Evolutionary conservation across 1,140 invertebrate genomes (phyloP).

Genomic region (Rhopalosiphum maidis): DNA sequence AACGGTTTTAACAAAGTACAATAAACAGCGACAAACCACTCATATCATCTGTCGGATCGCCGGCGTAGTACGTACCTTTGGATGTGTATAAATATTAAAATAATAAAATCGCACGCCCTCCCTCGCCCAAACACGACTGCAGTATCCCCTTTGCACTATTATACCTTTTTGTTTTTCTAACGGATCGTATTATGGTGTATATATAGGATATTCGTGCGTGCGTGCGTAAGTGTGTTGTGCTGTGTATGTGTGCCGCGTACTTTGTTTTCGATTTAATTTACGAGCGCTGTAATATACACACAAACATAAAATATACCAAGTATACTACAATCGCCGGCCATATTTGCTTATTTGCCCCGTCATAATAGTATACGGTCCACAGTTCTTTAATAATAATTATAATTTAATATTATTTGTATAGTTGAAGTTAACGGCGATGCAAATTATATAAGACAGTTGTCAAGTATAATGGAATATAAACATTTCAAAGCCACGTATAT

Average conservation of each 20-base stretch:
- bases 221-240: neutral
- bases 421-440: neutral
- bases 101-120: neutral
- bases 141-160: neutral
- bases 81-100: constrained; percentile 21
- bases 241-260: neutral
- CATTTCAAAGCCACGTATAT: neutral
- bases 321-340: neutral
- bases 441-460: constrained; percentile 1
- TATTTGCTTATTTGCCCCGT: neutral
- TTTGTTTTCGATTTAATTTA: constrained; percentile 18
- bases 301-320: constrained; percentile 15
- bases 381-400: constrained; percentile 18
- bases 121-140: neutral
- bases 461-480: neutral
- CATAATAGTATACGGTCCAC: neutral
- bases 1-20: neutral
- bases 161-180: constrained; percentile 17
- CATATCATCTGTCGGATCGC: neutral
- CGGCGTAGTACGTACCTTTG: neutral
- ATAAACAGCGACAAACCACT: neutral
- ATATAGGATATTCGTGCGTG: neutral
- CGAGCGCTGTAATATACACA: neutral
- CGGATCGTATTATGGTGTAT: neutral
- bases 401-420: neutral